Conservation (phyloP, 23 tunicate species). For the Trididemnum miniatum region DNA sequence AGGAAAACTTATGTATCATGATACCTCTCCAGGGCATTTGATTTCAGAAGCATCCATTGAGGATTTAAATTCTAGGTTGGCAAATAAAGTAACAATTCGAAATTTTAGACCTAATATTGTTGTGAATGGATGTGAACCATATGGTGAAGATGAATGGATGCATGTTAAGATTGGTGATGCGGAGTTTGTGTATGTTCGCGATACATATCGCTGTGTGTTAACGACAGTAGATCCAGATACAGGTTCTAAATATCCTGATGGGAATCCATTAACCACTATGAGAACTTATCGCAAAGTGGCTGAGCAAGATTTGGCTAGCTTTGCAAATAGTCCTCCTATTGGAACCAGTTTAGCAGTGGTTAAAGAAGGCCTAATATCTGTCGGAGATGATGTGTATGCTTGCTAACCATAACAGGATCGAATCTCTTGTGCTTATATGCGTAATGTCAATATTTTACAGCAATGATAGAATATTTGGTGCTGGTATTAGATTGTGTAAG, state of each 20-base stretch:
- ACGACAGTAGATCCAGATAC: constrained; percentile 74
- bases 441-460: no score
- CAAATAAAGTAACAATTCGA: constrained; percentile 17
- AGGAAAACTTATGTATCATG: constrained; percentile 42
- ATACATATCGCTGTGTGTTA: constrained; percentile 34
- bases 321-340: constrained; percentile 38
- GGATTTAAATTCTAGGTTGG: constrained; percentile 35
- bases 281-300: constrained; percentile 16
- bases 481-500: no score
- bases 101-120: constrained; percentile 63
- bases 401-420: not conserved
- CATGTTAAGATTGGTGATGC: constrained; percentile 36
- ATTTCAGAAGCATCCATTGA: constrained; percentile 64
- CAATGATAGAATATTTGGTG: no score
- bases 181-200: constrained; percentile 22
- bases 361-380: constrained; percentile 40
- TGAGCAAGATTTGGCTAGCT: constrained; percentile 13
- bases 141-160: constrained; percentile 59
- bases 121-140: constrained; percentile 51
- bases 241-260: constrained; percentile 37
- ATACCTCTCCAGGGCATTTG: constrained; percentile 59
- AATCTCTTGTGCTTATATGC: no score
- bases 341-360: constrained; percentile 35
- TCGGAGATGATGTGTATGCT: constrained; percentile 61
- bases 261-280: constrained; percentile 48